Percentiles rank a stretch among this genome's conserved stretches.
Evolutionary conservation across 2,113 vertebrate species (phyloP).

Genomic region (Hemichromis elongatus): DNA sequence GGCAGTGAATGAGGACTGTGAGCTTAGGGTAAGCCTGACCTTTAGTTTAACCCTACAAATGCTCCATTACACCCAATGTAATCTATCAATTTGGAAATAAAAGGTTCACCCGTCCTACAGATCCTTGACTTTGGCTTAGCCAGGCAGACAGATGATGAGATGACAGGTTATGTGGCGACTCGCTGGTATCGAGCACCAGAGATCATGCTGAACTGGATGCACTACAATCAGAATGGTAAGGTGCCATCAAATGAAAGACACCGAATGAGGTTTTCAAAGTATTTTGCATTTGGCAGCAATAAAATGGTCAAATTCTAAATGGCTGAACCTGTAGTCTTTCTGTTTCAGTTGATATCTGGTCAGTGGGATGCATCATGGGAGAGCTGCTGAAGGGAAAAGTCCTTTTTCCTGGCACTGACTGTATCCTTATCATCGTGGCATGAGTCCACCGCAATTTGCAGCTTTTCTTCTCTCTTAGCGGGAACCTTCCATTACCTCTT

Average conservation of each 20-base stretch:
- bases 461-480: not conserved
- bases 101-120: conserved; percentile 52
- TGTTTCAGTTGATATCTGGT: conserved; percentile 96
- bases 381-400: conserved; percentile 95
- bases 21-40: conserved; percentile 81
- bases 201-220: conserved; percentile 99
- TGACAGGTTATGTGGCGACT: conserved; percentile 97
- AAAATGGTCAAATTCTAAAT: not conserved
- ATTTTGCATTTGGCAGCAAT: not conserved
- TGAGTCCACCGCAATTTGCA: not conserved
- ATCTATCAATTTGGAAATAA: not conserved
- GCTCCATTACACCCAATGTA: not conserved
- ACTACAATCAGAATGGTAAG: conserved; percentile 95
- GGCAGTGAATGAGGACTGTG: conserved; percentile 96
- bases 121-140: conserved; percentile 97
- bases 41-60: not conserved
- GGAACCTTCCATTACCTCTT: not conserved
- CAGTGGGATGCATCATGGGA: conserved; percentile 98
- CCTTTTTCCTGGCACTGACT: conserved; percentile 93
- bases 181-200: conserved; percentile 97
- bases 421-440: conserved; percentile 81
- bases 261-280: not conserved
- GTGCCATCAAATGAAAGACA: not conserved
- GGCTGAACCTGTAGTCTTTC: not conserved
- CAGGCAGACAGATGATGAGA: conserved; percentile 94